Percentiles rank a stretch among this genome's conserved stretches.
phyloP scores from a whole-genome alignment of 2,888 invertebrate genomes.

The Acanthosepion esculentum region DNA sequence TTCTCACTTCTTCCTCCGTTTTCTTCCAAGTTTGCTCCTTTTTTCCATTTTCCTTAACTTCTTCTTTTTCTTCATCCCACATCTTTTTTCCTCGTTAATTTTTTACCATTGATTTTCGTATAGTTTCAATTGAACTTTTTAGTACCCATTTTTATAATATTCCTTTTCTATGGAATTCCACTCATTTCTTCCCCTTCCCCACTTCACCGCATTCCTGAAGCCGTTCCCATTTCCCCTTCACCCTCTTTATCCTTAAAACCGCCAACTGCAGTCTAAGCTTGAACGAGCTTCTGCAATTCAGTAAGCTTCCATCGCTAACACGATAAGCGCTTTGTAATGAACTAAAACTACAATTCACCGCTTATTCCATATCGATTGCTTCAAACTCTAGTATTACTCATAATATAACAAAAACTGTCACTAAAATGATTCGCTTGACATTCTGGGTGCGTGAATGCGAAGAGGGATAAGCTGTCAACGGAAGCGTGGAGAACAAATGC shows the following conservation, averaged over 20 bases:
- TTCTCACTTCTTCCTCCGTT: neutral
- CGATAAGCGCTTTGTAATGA: neutral
- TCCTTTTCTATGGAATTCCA: no score
- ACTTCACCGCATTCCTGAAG: conserved; percentile 33
- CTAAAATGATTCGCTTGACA: no score
- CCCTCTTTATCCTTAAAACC: neutral
- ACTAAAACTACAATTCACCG: neutral
- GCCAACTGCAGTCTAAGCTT: no score
- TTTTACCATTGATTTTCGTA: no score
- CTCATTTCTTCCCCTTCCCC: neutral
- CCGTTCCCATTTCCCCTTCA: neutral
- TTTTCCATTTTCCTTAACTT: neutral
- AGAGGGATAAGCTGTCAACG: no score
- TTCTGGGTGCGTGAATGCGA: no score
- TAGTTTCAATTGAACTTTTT: no score
- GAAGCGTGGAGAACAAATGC: no score
- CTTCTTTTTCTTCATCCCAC: neutral
- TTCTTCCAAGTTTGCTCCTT: neutral
- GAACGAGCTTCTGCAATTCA: neutral
- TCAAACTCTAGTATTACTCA: no score
- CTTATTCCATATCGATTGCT: neutral
- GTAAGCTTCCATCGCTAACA: neutral
- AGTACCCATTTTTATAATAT: no score
- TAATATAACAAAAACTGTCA: no score
- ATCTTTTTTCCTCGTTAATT: neutral